phyloP scores from a whole-genome alignment of 2,888 invertebrate species.

The Melanchra persicariae region DNA sequence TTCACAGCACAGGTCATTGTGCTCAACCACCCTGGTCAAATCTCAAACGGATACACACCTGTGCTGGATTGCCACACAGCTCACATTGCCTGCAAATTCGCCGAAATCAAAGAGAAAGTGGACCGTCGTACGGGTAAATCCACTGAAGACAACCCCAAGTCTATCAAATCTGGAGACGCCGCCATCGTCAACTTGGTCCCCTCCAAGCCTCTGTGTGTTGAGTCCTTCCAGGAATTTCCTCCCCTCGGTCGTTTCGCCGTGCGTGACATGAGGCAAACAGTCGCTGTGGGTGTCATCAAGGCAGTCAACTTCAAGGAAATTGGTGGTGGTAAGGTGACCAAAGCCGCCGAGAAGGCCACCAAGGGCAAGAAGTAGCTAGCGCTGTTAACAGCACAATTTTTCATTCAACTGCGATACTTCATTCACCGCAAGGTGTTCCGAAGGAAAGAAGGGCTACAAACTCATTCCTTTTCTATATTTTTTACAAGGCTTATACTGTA shows the following conservation, averaged over 20 bases:
- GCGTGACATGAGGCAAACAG: slow-evolving; percentile 99
- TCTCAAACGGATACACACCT: slow-evolving; percentile 99
- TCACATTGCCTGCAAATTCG: slow-evolving; percentile 99
- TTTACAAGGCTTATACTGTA: slow-evolving; percentile 91
- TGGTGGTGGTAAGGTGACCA: slow-evolving; percentile 98
- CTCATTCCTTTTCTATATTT: slow-evolving; percentile 92
- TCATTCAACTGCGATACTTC: slow-evolving; percentile 93
- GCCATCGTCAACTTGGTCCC: slow-evolving; percentile 98
- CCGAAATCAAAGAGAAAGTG: slow-evolving; percentile 99
- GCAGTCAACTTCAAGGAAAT: slow-evolving; percentile 97
- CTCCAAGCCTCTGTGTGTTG: slow-evolving; percentile 99
- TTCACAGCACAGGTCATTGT: slow-evolving; percentile 99
- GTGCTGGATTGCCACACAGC: slow-evolving; percentile 99
- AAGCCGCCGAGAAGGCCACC: slow-evolving; percentile 99
- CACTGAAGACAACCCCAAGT: slow-evolving; percentile 97
- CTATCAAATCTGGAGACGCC: slow-evolving; percentile 99
- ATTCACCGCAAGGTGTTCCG: slow-evolving; percentile 98
- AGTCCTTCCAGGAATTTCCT: slow-evolving; percentile 99
- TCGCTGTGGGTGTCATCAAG: slow-evolving; percentile 99
- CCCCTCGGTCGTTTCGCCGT: slow-evolving; percentile 99
- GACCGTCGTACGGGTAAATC: slow-evolving; percentile 99
- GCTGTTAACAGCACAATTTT: slow-evolving; percentile 91
- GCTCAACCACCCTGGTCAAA: slow-evolving; percentile 99
- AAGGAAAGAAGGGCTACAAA: slow-evolving; percentile 94
- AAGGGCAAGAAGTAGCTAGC: slow-evolving; percentile 98